phyloP scores from a whole-genome alignment of 2,113 vertebrate genomes.

The Lontra canadensis region DNA sequence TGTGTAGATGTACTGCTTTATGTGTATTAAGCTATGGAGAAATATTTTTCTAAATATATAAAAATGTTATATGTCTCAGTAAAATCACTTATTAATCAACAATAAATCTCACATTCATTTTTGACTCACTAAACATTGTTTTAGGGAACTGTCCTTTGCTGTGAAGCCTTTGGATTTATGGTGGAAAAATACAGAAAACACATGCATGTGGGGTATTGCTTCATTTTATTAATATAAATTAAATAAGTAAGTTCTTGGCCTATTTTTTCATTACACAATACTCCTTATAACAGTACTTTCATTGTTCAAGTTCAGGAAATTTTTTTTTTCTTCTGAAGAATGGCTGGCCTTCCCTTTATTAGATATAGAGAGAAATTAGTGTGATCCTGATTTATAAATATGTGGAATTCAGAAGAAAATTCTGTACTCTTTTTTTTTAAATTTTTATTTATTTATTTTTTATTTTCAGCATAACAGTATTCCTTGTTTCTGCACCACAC shows the following conservation, averaged over 20 bases:
- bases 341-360: neutral
- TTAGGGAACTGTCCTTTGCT: neutral
- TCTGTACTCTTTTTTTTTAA: neutral
- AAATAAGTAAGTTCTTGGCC: neutral
- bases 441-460: no score
- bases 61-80: neutral
- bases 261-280: neutral
- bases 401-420: neutral
- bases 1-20: neutral
- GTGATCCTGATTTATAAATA: neutral
- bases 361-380: neutral
- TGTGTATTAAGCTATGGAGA: neutral
- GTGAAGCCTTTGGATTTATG: neutral
- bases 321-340: neutral
- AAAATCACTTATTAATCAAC: neutral
- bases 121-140: neutral
- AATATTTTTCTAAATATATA: neutral
- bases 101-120: neutral
- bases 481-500: no score
- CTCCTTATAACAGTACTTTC: neutral
- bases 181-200: neutral
- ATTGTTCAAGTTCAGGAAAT: neutral
- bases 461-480: no score
- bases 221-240: neutral
- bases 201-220: neutral